Conservation (phyloP, 1,140 invertebrate species). For the Bombus polaris region DNA sequence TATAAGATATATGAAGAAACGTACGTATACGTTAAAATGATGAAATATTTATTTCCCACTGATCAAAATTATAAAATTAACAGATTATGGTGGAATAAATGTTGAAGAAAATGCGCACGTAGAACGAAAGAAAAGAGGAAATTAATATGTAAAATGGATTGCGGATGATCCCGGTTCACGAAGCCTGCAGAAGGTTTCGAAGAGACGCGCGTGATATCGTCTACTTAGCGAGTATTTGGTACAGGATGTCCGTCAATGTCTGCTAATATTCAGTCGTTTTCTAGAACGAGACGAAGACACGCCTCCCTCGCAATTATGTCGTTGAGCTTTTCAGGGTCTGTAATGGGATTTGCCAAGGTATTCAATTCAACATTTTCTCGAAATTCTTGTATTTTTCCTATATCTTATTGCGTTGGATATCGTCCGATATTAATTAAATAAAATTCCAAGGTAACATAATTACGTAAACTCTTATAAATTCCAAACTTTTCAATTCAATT, state of each 20-base stretch:
- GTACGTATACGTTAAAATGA: not conserved
- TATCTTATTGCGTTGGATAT: not conserved
- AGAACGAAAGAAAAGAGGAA: not conserved
- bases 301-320: constrained; percentile 69
- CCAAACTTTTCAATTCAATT: too few species aligned
- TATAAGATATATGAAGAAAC: not conserved
- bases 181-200: constrained; percentile 12
- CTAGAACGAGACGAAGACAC: constrained; percentile 72
- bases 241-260: constrained; percentile 77
- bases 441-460: not conserved
- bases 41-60: too few species aligned
- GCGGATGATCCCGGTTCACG: not conserved
- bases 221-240: constrained; percentile 76
- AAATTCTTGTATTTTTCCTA: not conserved
- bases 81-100: rapidly evolving
- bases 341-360: constrained; percentile 27
- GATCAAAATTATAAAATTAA: not conserved
- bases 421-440: not conserved
- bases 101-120: not conserved
- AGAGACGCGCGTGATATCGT: constrained; percentile 70
- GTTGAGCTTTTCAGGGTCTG: constrained; percentile 44
- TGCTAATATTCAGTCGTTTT: constrained; percentile 74
- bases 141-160: not conserved
- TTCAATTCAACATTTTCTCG: constrained; percentile 4
- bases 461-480: too few species aligned